A percentile compares a stretch with the other conserved stretches of the same genome.
phyloP scores from a whole-genome alignment of 2,113 vertebrate species.

The Bolborhynchus lineola region DNA sequence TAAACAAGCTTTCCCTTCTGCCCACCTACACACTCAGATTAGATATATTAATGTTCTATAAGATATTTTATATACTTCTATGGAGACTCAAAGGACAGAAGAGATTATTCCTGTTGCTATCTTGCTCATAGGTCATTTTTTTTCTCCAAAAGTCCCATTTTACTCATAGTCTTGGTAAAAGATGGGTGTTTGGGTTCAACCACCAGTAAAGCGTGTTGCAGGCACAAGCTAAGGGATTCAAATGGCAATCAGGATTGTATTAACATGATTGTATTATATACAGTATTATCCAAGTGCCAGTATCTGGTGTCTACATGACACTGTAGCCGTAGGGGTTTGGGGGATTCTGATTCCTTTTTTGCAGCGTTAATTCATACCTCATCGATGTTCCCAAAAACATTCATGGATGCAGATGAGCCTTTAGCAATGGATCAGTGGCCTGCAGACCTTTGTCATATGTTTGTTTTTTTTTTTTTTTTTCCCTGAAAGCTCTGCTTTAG shows the following conservation, averaged over 20 bases:
- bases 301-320: neutral
- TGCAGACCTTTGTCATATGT: neutral
- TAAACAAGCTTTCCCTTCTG: neutral
- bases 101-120: neutral
- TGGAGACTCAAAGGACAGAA: neutral
- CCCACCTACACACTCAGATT: neutral
- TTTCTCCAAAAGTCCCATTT: neutral
- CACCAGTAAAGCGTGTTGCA: neutral
- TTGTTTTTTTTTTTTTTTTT: too few relatives aligned
- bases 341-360: neutral
- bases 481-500: neutral
- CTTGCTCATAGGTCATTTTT: neutral
- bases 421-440: neutral
- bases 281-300: neutral
- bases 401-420: neutral
- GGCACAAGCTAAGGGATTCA: neutral
- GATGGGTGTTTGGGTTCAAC: neutral
- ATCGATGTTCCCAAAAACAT: neutral
- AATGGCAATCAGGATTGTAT: neutral
- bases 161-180: neutral
- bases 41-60: neutral
- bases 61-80: neutral
- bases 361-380: neutral
- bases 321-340: rapidly evolving
- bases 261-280: neutral